Evolutionary conservation across 2,797 vertebrate species (phyloP), one percentile per base, ranked within the genome.

Genomic region (Rachycentron canadum): DNA sequence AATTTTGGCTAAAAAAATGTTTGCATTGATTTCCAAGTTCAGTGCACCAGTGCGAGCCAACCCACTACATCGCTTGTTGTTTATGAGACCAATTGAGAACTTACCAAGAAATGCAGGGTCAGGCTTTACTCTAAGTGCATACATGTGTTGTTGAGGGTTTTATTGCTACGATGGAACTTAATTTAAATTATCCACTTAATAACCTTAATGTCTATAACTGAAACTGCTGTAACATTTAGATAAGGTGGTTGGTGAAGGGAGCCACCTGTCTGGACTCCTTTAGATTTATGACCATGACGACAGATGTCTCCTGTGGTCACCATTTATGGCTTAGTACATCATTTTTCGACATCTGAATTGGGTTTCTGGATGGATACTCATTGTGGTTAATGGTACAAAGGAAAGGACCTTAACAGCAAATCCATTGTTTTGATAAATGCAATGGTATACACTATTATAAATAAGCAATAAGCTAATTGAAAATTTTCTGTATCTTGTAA

Each of bases 151-250:
- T 34, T 66, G 26, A 50, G 5, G 28, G 14, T 75, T 79, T 58
- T 28, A 65, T 62, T 52, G 53, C 38, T 32, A 53, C 43, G 17
- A 80, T 43, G 10, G 36, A 63, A 36, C 7, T 47, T 34, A 67
- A 80, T 71, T 49, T 73, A 1, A 79, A 45, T 38, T 66, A 36
- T 30, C 30, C 50, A 55, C 69, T 73, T 79, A 78, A 88, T 76
- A 76, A 79, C 49, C 71, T 34, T 6, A 32, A 36, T 28, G 56
- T 60, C 45, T 55, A 34, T 65, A 32, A 72, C 45, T 47, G 36
- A 73, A 61, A 76, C 55, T 65, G 73, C 58, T 71, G 59, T 70
- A 84, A 74, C 71, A 82, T 84, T 83, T 65, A 76, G 58, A 85
- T 84, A 70, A 73, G 55, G 76, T 36, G 21, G 50, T 59, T 70